A percentile compares a stretch with the other conserved stretches of the same genome.
These are phyloP conservation scores for Alectura lathami DNA, from an alignment of 2,113 vertebrate genomes.

Conservation along the genomic window DNA sequence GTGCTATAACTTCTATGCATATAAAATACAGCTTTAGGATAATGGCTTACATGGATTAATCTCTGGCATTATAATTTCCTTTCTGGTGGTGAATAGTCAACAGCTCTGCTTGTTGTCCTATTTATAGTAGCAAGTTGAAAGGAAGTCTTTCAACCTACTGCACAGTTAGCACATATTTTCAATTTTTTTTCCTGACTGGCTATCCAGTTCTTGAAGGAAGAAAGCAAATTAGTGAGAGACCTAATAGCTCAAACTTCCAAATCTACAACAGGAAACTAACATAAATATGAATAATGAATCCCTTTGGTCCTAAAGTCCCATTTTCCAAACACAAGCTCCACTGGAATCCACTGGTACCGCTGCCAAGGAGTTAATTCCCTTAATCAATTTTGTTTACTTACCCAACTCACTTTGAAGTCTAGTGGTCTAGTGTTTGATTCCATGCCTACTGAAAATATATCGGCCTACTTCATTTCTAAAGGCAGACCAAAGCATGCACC, in stretches of 20 bases:
- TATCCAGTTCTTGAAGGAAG: background rate
- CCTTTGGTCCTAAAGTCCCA: background rate
- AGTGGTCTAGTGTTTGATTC: background rate
- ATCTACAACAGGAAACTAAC: slow-evolving; percentile 34
- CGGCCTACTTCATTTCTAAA: slow-evolving; percentile 5
- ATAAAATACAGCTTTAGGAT: background rate
- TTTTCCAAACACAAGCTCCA: slow-evolving; percentile 45
- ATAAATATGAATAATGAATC: slow-evolving; percentile 65
- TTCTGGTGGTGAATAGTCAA: background rate
- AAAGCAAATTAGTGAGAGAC: slow-evolving; percentile 15
- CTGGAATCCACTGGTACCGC: slow-evolving; percentile 29
- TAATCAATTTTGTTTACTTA: slow-evolving; percentile 26
- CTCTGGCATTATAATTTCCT: background rate
- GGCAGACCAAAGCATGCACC: background rate
- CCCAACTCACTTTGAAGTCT: slow-evolving; percentile 26
- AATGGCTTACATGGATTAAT: background rate
- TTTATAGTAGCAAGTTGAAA: background rate
- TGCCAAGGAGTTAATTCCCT: slow-evolving; percentile 32
- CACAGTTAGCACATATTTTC: slow-evolving; percentile 3
- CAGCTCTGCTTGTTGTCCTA: background rate
- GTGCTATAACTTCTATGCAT: background rate
- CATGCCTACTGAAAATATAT: background rate
- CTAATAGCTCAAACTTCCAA: slow-evolving; percentile 1
- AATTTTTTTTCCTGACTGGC: background rate
- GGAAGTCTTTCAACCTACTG: slow-evolving; percentile 23